A percentile compares a stretch with the other conserved stretches of the same genome.
Evolutionary conservation across 1,140 invertebrate genomes (phyloP).

Genomic region (Cheumatopsyche charites): DNA sequence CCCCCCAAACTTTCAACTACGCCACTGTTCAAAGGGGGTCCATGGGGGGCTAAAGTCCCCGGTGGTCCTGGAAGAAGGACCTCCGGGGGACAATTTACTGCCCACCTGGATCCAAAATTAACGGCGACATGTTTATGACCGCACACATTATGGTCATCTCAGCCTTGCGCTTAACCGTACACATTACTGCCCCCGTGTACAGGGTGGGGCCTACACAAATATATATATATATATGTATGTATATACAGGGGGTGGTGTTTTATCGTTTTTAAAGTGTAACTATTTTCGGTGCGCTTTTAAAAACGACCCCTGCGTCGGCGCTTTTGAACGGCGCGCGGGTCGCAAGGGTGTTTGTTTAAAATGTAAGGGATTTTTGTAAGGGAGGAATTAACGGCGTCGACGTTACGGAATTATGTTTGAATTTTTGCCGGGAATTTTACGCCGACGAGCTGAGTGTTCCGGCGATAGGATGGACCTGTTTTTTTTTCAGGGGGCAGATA

Average conservation of each 20-base stretch:
- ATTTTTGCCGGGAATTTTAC: no score
- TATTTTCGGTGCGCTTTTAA: conserved; percentile 20
- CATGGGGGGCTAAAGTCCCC: background rate
- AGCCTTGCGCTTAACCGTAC: conserved; percentile 43
- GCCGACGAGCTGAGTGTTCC: no score
- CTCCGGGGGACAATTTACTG: conserved; percentile 49
- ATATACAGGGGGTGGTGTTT: conserved; percentile 19
- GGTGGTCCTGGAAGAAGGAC: conserved; percentile 30
- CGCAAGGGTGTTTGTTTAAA: no score
- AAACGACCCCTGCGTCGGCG: conserved; percentile 15
- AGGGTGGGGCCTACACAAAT: background rate
- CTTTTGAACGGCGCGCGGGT: background rate
- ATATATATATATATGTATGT: conserved; percentile 12
- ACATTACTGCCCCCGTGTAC: conserved; percentile 1
- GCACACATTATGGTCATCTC: conserved; percentile 50
- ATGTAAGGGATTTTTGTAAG: no score
- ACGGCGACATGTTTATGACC: conserved; percentile 51
- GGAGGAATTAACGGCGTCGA: no score
- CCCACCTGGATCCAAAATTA: conserved; percentile 50
- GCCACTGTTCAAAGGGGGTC: no score
- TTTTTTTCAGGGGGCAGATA: no score
- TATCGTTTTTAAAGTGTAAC: conserved; percentile 38
- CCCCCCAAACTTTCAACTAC: no score
- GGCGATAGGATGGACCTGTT: no score
- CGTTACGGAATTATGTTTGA: no score